These are phyloP conservation scores for Apodemus sylvaticus DNA, from an alignment of 2,113 vertebrate genomes.

Conservation along the genomic window DNA sequence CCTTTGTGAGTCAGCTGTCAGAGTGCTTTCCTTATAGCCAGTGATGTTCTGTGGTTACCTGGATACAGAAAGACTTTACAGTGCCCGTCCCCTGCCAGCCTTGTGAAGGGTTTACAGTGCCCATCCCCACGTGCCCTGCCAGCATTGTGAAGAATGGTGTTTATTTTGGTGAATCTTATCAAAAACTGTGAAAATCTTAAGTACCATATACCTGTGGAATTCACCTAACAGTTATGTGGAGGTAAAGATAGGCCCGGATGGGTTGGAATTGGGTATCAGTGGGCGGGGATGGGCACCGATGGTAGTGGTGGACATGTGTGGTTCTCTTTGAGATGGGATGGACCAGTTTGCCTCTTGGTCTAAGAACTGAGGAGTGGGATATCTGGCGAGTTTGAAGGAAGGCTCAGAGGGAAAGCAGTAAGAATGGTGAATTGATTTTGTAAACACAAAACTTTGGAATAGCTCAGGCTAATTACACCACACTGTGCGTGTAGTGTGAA, in stretches of 20 bases:
- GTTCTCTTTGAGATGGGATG: background rate
- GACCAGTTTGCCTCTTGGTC: rapidly evolving
- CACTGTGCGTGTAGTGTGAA: rapidly evolving
- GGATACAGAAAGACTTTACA: background rate
- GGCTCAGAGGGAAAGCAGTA: background rate
- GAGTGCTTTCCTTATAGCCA: rapidly evolving
- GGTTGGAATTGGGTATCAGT: background rate
- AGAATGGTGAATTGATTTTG: background rate
- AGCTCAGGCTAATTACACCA: background rate
- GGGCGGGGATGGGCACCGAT: too few species aligned
- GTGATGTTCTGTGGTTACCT: background rate
- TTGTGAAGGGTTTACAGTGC: too few species aligned
- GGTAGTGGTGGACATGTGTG: background rate
- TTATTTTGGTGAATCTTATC: background rate
- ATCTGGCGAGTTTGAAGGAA: background rate
- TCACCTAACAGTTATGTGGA: rapidly evolving
- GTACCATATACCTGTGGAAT: background rate
- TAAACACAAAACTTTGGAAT: background rate
- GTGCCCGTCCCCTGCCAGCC: too few species aligned
- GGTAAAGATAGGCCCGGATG: background rate
- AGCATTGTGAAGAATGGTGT: background rate
- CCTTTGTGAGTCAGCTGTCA: rapidly evolving
- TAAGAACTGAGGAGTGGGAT: background rate
- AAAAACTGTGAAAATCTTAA: background rate
- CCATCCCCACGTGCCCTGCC: background rate